phyloP scores from a whole-genome alignment of 2,888 invertebrate genomes.

The Nemapogon koenigi region DNA sequence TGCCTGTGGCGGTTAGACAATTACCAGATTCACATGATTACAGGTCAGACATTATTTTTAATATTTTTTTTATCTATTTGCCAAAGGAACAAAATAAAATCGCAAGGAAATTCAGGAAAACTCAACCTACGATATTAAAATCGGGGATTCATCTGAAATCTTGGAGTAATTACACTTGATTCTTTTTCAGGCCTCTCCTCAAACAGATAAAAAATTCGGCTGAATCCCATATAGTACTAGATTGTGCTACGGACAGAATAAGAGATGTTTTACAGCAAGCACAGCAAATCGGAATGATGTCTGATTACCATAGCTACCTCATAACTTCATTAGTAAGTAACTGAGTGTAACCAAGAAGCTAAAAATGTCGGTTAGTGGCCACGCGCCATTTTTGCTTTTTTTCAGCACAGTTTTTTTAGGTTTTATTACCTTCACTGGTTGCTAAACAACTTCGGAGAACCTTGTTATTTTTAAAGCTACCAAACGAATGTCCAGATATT shows the following conservation, averaged over 20 bases:
- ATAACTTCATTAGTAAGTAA: constrained; percentile 86
- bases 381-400: too few species aligned
- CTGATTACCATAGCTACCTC: constrained; percentile 92
- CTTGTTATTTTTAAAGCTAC: too few species aligned
- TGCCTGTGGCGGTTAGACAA: constrained; percentile 85
- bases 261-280: constrained; percentile 90
- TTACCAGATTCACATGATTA: constrained; percentile 85
- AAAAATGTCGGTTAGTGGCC: too few species aligned
- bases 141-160: background rate
- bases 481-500: too few species aligned
- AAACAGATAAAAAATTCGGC: constrained; percentile 93
- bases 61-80: constrained; percentile 4
- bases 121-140: background rate
- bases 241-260: constrained; percentile 87
- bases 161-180: constrained; percentile 7
- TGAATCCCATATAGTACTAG: constrained; percentile 89
- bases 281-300: constrained; percentile 97
- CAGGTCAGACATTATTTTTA: constrained; percentile 61
- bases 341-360: too few species aligned
- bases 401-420: too few species aligned
- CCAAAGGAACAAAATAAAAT: background rate
- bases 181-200: constrained; percentile 74
- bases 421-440: too few species aligned
- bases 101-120: background rate
- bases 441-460: too few species aligned